A percentile compares a stretch with the other conserved stretches of the same genome.
These are phyloP conservation scores for Perognathus longimembris DNA, from an alignment of 2,113 vertebrate genomes.

Conservation along the genomic window DNA sequence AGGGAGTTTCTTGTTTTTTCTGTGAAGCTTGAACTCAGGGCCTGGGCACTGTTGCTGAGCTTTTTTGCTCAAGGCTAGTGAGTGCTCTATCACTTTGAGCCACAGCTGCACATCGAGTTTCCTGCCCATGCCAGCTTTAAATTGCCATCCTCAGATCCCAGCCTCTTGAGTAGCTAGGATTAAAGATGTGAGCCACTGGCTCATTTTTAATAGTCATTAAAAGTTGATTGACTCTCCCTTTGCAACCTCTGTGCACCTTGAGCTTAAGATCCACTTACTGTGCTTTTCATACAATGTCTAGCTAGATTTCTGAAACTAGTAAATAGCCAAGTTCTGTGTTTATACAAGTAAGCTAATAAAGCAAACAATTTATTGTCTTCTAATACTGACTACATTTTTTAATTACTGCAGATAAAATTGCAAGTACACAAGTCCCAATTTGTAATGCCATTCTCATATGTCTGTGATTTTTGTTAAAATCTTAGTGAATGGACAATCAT, in stretches of 20 bases:
- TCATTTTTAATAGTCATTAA: no score
- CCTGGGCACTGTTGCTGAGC: no score
- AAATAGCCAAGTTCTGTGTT: slow-evolving; percentile 4
- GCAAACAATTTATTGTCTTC: neutral
- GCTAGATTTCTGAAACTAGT: slow-evolving; percentile 35
- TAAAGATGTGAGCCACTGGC: no score
- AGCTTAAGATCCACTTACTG: no score
- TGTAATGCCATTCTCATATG: neutral
- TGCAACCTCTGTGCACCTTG: neutral
- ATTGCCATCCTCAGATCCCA: no score
- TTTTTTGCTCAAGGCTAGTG: no score
- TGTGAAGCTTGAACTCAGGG: no score
- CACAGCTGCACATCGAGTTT: no score
- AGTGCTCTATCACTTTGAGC: no score
- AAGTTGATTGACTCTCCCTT: no score
- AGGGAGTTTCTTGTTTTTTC: neutral
- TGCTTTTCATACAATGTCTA: neutral
- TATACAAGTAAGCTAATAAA: slow-evolving; percentile 1
- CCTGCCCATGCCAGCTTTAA: no score
- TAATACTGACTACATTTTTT: slow-evolving; percentile 35
- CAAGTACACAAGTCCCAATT: neutral
- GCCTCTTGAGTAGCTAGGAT: no score
- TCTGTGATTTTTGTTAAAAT: neutral
- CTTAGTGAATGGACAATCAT: neutral
- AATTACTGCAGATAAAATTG: neutral